phyloP scores from a whole-genome alignment of 2,888 invertebrate species.

The Coecobrya sp. region DNA sequence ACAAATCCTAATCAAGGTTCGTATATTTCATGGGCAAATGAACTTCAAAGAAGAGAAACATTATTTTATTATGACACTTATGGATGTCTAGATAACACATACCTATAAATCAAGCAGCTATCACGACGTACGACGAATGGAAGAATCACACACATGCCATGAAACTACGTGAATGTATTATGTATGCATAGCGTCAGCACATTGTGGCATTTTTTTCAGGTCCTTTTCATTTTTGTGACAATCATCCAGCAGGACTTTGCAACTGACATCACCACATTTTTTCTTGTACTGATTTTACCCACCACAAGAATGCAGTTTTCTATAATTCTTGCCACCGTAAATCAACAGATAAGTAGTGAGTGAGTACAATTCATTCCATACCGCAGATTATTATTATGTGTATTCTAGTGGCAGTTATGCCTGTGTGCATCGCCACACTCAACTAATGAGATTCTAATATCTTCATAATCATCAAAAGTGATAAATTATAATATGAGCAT shows the following conservation, averaged over 20 bases:
- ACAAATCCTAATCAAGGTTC: constrained; percentile 69
- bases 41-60: constrained; percentile 40
- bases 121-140: constrained; percentile 30
- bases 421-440: constrained; percentile 65
- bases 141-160: not conserved
- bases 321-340: constrained; percentile 63
- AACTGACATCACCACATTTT: not conserved
- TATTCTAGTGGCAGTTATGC: constrained; percentile 73
- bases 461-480: constrained; percentile 77
- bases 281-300: not conserved
- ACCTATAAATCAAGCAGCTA: constrained; percentile 53
- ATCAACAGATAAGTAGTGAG: constrained; percentile 21
- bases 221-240: constrained; percentile 23
- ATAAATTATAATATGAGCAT: constrained; percentile 74
- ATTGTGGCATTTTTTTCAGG: constrained; percentile 16
- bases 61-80: constrained; percentile 44
- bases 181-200: not conserved
- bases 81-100: constrained; percentile 64
- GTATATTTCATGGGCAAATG: constrained; percentile 66
- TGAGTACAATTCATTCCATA: too few species aligned
- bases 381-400: constrained; percentile 18
- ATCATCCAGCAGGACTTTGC: constrained; percentile 32
- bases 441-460: constrained; percentile 79
- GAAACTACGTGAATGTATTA: not conserved
- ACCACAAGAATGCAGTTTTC: constrained; percentile 54